Evolutionary conservation across 2,888 invertebrate species (phyloP).

Genomic region (Mongoloraphidia duomilia): DNA sequence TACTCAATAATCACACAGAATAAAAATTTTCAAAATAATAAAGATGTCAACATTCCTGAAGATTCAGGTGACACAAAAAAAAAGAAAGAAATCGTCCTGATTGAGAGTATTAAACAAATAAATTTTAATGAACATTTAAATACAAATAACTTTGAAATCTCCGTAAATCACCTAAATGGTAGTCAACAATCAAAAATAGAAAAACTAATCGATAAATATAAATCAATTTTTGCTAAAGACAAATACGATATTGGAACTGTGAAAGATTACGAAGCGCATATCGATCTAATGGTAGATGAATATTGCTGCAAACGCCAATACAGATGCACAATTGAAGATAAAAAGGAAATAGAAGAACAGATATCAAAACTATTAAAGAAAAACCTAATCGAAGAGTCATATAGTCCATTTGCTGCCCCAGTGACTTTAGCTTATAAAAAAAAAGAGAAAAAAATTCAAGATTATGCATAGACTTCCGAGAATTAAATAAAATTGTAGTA

Average conservation of each 20-base stretch:
- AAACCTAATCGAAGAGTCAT: constrained; percentile 8
- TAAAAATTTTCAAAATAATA: too few species aligned
- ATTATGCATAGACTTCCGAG: too few species aligned
- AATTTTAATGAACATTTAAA: too few species aligned
- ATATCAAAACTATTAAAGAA: constrained; percentile 1
- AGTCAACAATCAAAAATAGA: constrained; percentile 8
- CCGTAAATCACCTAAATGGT: too few species aligned
- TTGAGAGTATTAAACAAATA: too few species aligned
- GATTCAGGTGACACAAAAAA: too few species aligned
- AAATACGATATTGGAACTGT: constrained; percentile 12
- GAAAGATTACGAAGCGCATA: constrained; percentile 10
- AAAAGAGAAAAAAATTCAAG: constrained; percentile 10
- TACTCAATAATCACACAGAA: too few species aligned
- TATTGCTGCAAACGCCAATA: constrained; percentile 6
- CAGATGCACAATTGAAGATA: constrained; percentile 4
- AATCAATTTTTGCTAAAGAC: constrained; percentile 11
- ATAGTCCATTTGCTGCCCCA: constrained; percentile 8
- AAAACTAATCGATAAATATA: constrained; percentile 9
- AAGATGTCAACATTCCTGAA: too few species aligned
- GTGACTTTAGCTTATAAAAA: constrained; percentile 8
- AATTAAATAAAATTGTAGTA: too few species aligned
- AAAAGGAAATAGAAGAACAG: constrained; percentile 7
- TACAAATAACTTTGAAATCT: too few species aligned
- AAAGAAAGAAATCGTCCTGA: too few species aligned
- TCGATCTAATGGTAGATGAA: constrained; percentile 9